Conservation (phyloP, 2,113 vertebrate genomes). For the Ondatra zibethicus region DNA sequence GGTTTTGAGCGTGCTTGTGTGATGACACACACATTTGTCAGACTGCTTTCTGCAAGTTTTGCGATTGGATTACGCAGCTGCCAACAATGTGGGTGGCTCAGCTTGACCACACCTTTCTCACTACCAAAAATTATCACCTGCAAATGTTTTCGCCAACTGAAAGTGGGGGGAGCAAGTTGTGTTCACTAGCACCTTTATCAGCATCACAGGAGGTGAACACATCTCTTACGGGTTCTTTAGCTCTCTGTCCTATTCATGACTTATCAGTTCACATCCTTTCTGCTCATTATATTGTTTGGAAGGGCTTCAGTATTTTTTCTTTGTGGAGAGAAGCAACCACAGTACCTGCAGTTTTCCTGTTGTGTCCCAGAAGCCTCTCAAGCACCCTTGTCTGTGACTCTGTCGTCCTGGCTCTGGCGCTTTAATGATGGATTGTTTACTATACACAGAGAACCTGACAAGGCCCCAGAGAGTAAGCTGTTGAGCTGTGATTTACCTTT, state of each 20-base stretch:
- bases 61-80: neutral
- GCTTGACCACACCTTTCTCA: neutral
- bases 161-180: neutral
- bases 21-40: neutral
- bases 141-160: slow-evolving; percentile 37
- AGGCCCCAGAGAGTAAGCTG: neutral
- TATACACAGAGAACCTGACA: neutral
- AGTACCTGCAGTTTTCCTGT: neutral
- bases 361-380: neutral
- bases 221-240: neutral
- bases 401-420: neutral
- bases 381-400: neutral
- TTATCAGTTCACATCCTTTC: neutral
- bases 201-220: neutral
- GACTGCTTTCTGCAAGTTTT: slow-evolving; percentile 22
- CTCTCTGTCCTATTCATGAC: neutral
- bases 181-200: neutral
- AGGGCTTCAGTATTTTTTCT: slow-evolving; percentile 15
- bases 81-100: neutral
- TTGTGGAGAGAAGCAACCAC: neutral
- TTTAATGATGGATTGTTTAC: neutral
- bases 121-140: neutral
- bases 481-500: neutral
- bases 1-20: neutral
- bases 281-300: neutral